phyloP scores from a whole-genome alignment of 1,140 invertebrate species.

The Atta colombica region DNA sequence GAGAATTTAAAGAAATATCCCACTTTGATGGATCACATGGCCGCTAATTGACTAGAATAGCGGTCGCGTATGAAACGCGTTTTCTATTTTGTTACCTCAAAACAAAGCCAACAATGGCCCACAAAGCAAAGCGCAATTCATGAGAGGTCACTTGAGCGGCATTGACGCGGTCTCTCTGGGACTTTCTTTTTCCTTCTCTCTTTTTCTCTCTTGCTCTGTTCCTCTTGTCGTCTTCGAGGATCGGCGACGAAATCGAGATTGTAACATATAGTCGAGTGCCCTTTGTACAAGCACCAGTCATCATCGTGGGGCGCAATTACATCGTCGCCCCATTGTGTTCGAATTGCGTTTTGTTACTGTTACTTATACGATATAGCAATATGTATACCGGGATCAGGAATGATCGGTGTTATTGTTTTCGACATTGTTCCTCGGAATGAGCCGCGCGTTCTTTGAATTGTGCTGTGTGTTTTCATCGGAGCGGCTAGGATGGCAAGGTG shows the following conservation, averaged over 20 bases:
- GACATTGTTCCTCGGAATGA: conserved; percentile 69
- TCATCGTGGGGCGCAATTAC: conserved; percentile 82
- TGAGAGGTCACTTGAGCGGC: conserved; percentile 79
- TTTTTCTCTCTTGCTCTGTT: conserved; percentile 50
- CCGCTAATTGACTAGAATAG: conserved; percentile 85
- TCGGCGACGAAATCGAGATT: conserved; percentile 84
- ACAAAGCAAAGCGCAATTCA: conserved; percentile 72
- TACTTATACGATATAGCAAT: conserved; percentile 62
- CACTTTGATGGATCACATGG: conserved; percentile 40
- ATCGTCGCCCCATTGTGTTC: conserved; percentile 75
- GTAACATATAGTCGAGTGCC: conserved; percentile 85
- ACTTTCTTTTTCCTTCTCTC: not conserved
- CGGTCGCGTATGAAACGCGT: conserved; percentile 81
- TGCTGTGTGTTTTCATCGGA: conserved; percentile 62
- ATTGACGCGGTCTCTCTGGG: not conserved
- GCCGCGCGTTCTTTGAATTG: conserved; percentile 41
- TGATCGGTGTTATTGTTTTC: conserved; percentile 59
- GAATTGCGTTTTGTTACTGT: conserved; percentile 86
- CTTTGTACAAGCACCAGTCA: conserved; percentile 74
- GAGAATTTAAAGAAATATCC: not conserved
- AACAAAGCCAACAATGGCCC: conserved; percentile 85
- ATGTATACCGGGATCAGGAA: not conserved
- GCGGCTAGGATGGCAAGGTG: conserved; percentile 78
- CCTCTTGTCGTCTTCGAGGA: conserved; percentile 69
- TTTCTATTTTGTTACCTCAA: conserved; percentile 87